Evolutionary conservation across 2,113 vertebrate species (phyloP).

Genomic region (Melanocharis versteri): DNA sequence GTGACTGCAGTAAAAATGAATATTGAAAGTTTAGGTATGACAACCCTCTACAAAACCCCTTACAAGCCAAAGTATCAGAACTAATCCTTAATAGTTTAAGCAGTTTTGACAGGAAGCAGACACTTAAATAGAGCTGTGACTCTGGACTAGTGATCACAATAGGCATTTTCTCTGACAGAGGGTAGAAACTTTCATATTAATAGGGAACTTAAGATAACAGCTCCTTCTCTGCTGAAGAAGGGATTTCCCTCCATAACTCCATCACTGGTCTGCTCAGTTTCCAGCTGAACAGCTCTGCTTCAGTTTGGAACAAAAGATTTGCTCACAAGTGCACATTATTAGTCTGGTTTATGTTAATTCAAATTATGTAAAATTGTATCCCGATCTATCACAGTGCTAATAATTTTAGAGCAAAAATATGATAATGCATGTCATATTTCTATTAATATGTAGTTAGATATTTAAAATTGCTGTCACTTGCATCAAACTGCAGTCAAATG

Average conservation of each 20-base stretch:
- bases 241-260: conserved; percentile 4
- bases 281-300: background rate
- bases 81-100: background rate
- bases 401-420: background rate
- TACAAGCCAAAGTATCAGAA: background rate
- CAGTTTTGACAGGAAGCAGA: background rate
- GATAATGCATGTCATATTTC: background rate
- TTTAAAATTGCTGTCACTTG: background rate
- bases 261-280: background rate
- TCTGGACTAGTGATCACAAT: background rate
- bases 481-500: background rate
- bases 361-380: background rate
- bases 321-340: background rate
- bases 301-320: background rate
- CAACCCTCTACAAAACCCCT: background rate
- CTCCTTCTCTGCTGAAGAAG: background rate
- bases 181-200: background rate
- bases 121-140: background rate
- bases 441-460: background rate
- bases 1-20: background rate
- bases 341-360: conserved; percentile 35
- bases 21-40: background rate
- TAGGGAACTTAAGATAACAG: background rate
- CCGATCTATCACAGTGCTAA: background rate
- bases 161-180: background rate